These are phyloP conservation scores for Alcedo atthis DNA, from an alignment of 2,797 vertebrate genomes.

Conservation along the genomic window DNA sequence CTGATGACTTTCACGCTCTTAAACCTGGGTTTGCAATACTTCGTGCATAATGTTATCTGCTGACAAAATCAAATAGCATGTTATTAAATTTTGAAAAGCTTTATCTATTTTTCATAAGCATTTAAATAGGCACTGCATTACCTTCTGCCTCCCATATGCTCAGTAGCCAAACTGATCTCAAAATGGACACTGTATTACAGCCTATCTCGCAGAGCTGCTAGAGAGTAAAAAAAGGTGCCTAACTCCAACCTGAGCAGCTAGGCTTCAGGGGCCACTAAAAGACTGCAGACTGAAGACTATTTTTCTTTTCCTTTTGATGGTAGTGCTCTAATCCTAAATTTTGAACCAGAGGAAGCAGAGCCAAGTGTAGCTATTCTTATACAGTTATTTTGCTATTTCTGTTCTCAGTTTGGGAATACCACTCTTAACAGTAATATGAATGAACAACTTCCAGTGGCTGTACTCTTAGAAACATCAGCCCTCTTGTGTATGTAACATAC, in stretches of 20 bases:
- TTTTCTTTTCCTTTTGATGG: not conserved
- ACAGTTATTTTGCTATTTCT: not conserved
- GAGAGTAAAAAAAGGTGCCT: not conserved
- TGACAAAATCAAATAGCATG: conserved; percentile 55
- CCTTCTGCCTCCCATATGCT: not conserved
- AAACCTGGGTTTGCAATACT: conserved; percentile 2
- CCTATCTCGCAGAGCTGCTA: not conserved
- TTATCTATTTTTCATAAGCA: conserved; percentile 69
- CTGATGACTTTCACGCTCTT: conserved; percentile 38
- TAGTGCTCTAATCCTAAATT: not conserved
- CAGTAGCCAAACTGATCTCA: conserved; percentile 22
- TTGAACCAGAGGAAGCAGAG: not conserved
- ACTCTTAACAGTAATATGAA: not conserved
- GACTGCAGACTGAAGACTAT: not conserved
- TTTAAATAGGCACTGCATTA: conserved; percentile 50
- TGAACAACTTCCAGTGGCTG: accelerated
- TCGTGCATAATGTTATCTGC: conserved; percentile 31
- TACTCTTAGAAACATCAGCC: not conserved
- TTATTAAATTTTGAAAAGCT: conserved; percentile 65
- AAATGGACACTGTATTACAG: conserved; percentile 1
- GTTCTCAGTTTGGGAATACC: not conserved
- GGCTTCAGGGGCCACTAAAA: not conserved
- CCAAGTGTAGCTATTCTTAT: not conserved
- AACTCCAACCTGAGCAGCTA: not conserved
- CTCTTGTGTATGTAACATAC: not conserved